phyloP scores from a whole-genome alignment of 2,797 vertebrate genomes.

The Epinephelus malabaricus region DNA sequence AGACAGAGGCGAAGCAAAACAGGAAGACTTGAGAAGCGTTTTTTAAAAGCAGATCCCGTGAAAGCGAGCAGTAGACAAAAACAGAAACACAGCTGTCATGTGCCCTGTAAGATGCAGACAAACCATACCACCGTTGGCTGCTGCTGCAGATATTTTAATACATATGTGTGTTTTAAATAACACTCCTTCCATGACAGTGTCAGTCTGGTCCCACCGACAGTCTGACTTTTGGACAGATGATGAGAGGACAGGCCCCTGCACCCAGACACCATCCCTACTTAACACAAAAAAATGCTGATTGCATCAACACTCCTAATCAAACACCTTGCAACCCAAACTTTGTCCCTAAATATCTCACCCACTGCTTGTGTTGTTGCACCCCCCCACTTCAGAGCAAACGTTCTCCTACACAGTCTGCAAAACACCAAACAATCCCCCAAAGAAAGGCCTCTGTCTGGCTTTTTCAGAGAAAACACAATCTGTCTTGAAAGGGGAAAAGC shows the following conservation, averaged over 20 bases:
- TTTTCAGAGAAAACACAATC: slow-evolving; percentile 50
- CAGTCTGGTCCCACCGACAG: slow-evolving; percentile 18
- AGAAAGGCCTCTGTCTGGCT: slow-evolving; percentile 62
- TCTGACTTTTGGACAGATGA: slow-evolving; percentile 21
- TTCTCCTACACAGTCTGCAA: slow-evolving; percentile 63
- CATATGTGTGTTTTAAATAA: slow-evolving; percentile 52
- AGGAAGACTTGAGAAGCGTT: slow-evolving; percentile 38
- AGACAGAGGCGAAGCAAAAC: slow-evolving; percentile 47
- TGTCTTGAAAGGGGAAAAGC: slow-evolving; percentile 53
- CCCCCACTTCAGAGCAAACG: slow-evolving; percentile 48
- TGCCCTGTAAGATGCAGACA: slow-evolving; percentile 47
- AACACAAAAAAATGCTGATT: slow-evolving; percentile 24
- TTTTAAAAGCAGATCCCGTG: slow-evolving; percentile 50
- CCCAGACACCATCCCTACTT: neutral
- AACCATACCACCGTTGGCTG: slow-evolving; percentile 4
- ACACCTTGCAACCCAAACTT: slow-evolving; percentile 45
- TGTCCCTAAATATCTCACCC: slow-evolving; percentile 43
- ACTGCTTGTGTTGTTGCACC: slow-evolving; percentile 35
- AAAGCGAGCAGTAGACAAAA: slow-evolving; percentile 42
- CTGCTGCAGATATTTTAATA: slow-evolving; percentile 43
- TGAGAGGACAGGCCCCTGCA: neutral
- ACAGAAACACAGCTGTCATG: slow-evolving; percentile 55
- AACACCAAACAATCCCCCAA: slow-evolving; percentile 60
- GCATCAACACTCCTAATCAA: slow-evolving; percentile 51
- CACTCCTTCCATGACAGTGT: slow-evolving; percentile 37